Evolutionary conservation across 2,888 invertebrate species (phyloP).

Genomic region (Nymphalis c-album): DNA sequence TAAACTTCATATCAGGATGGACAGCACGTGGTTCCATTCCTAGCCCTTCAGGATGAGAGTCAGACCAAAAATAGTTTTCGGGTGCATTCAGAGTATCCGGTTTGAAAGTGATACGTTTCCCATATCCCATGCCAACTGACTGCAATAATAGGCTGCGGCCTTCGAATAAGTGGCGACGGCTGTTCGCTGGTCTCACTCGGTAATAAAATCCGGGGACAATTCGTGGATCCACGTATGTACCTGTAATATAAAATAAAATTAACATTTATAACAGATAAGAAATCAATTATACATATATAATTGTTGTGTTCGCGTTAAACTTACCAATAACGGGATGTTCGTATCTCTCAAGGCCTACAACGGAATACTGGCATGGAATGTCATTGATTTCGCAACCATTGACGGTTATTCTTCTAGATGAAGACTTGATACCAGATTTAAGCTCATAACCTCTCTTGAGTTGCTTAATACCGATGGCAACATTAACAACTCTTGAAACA

Average conservation of each 20-base stretch:
- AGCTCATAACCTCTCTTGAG: constrained; percentile 82
- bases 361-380: constrained; percentile 84
- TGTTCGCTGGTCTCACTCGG: constrained; percentile 85
- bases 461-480: constrained; percentile 80
- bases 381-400: constrained; percentile 83
- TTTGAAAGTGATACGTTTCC: constrained; percentile 87
- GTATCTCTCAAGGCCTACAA: constrained; percentile 84
- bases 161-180: constrained; percentile 83
- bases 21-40: constrained; percentile 86
- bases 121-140: constrained; percentile 88
- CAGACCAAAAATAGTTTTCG: constrained; percentile 89
- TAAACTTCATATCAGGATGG: constrained; percentile 84
- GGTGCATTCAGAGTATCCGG: constrained; percentile 82
- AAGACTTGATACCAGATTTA: constrained; percentile 84
- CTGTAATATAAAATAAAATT: constrained; percentile 53
- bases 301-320: constrained; percentile 37
- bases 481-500: constrained; percentile 80
- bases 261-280: constrained; percentile 6
- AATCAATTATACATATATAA: neutral
- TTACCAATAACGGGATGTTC: constrained; percentile 87
- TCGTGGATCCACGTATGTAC: constrained; percentile 87
- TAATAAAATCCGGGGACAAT: constrained; percentile 88
- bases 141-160: constrained; percentile 83
- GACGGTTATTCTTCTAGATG: constrained; percentile 83
- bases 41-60: constrained; percentile 86